Evolutionary conservation across 2,888 invertebrate genomes (phyloP).

Genomic region (Steinernema hermaphroditum): DNA sequence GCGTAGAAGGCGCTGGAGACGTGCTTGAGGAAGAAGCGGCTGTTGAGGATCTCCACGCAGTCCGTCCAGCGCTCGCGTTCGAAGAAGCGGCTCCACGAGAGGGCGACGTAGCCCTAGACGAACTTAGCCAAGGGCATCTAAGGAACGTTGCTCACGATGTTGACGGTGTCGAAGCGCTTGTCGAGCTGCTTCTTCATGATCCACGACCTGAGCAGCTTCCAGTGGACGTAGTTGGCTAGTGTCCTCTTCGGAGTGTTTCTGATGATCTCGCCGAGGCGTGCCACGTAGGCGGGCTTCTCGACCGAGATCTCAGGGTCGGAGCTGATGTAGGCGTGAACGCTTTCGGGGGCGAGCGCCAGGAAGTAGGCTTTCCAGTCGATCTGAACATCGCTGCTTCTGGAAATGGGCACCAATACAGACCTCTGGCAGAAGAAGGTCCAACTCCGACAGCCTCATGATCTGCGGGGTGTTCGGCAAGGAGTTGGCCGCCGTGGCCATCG

Average conservation of each 20-base stretch:
- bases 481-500: conserved; percentile 11
- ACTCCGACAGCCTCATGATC: conserved; percentile 21
- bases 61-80: background rate
- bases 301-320: conserved; percentile 33
- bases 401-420: conserved; percentile 9
- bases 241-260: conserved; percentile 26
- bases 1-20: conserved; percentile 11
- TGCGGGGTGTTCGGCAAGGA: conserved; percentile 25
- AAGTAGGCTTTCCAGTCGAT: conserved; percentile 34
- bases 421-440: conserved; percentile 13
- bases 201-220: conserved; percentile 32
- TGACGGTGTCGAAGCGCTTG: conserved; percentile 29
- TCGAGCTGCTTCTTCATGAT: conserved; percentile 34
- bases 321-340: conserved; percentile 16
- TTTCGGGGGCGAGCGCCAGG: conserved; percentile 23
- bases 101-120: background rate
- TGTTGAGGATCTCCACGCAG: conserved; percentile 1
- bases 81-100: background rate
- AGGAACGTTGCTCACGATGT: background rate
- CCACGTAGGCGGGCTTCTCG: conserved; percentile 25
- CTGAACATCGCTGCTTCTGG: background rate
- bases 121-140: background rate
- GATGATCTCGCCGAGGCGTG: conserved; percentile 26
- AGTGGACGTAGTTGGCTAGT: conserved; percentile 28
- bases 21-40: conserved; percentile 17